phyloP scores from a whole-genome alignment of 2,113 vertebrate genomes.

The Leucosticte australis region DNA sequence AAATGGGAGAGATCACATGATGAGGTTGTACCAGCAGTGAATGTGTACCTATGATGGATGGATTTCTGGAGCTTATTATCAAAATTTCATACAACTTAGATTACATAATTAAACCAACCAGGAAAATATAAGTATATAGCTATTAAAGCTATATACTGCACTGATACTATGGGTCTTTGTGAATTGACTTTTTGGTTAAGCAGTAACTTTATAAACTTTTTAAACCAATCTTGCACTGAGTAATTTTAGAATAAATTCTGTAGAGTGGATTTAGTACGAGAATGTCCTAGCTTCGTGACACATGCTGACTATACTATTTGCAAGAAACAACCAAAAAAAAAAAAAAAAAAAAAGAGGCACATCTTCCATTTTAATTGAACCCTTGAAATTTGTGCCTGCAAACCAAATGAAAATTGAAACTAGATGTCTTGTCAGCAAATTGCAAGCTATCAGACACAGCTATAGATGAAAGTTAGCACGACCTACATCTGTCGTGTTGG shows the following conservation, averaged over 20 bases:
- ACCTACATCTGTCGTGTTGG: slow-evolving; percentile 48
- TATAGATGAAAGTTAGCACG: slow-evolving; percentile 34
- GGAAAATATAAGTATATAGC: neutral
- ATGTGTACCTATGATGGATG: neutral
- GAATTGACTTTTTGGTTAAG: neutral
- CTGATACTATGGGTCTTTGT: neutral
- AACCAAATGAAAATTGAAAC: neutral
- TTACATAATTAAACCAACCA: neutral
- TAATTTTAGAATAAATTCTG: neutral
- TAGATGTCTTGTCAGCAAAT: neutral
- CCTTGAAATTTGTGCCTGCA: neutral
- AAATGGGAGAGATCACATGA: neutral
- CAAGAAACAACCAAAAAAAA: neutral
- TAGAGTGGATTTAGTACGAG: neutral
- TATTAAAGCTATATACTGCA: neutral
- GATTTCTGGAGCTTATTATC: neutral
- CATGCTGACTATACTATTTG: neutral
- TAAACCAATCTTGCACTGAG: neutral
- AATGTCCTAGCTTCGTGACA: neutral
- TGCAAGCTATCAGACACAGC: slow-evolving; percentile 22
- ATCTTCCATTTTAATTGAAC: neutral
- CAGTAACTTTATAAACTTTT: neutral
- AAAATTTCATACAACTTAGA: neutral
- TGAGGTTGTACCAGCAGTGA: neutral
- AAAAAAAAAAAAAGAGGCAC: neutral